Evolutionary conservation across 2,888 invertebrate genomes (phyloP), one percentile per base, ranked within the genome.

Genomic region (Gari tellinella): DNA sequence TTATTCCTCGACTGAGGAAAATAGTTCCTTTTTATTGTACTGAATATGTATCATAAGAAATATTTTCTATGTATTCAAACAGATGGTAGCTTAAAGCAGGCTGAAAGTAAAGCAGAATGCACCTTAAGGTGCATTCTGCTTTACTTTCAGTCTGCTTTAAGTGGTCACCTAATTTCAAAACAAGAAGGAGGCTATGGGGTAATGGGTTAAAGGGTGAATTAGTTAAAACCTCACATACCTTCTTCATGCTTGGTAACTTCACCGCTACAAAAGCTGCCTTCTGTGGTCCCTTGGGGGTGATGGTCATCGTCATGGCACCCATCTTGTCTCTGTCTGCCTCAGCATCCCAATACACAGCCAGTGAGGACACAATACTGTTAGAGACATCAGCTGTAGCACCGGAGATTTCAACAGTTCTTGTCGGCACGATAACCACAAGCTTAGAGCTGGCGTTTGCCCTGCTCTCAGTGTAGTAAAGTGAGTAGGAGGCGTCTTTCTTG

Each of bases 321-420:
- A 82, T 84, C 61, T 88, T 86, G 51, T 70, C 72, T 46, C 72
- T 67, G 67, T 88, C 87, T n/a, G 72, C 68, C 45, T 83, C 83
- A 55, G 86, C 85, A 78, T 89, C 88, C 89, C 88, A 89, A 58
- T 82, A 68, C 21, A 88, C 31, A 2, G 75, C 62, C 17, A 68
- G 72, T 31, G 79, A 79, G 3, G 72, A 57, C 2, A 70, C 53
- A 25, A 65, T 60, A 23, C 62, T 60, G 4, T 67, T 43, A 7
- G 41, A 56, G 1, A 64, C 62, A 51, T 83, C 78, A 14, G 78
- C 76, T 66, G 70, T 80, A 12, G 80, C 62, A 8, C 82, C 80
- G 26, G 74, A 61, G 14, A 81, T 63, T 61, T 86, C 85, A 19
- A 88, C 75, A 26, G 81, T 82, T 48, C 88, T 84, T 43, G 72